phyloP scores from a whole-genome alignment of 2,113 vertebrate species.

The Tangachromis dhanisi region DNA sequence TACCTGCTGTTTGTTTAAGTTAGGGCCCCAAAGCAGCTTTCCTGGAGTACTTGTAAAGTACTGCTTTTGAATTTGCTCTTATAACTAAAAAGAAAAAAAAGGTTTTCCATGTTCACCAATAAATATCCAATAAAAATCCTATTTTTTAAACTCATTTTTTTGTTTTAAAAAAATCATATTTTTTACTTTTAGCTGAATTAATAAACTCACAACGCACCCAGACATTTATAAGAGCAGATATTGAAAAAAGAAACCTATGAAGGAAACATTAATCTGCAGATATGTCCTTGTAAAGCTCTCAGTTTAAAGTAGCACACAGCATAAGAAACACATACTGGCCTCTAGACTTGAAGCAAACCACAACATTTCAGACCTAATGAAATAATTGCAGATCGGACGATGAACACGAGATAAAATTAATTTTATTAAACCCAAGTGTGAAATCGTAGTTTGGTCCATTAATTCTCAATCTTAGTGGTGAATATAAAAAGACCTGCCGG shows the following conservation, averaged over 20 bases:
- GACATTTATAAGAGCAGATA: neutral
- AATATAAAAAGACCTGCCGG: neutral
- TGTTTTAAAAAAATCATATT: rapidly evolving
- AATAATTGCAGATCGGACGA: neutral
- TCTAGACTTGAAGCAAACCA: neutral
- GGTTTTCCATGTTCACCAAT: neutral
- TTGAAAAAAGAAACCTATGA: neutral
- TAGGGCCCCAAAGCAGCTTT: neutral
- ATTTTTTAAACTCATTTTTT: neutral
- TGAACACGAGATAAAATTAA: neutral
- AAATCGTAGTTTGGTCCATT: neutral
- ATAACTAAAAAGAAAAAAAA: neutral
- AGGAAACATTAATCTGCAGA: neutral
- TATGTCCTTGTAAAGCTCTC: neutral
- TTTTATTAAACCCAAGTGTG: neutral
- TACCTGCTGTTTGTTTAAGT: neutral
- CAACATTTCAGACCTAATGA: neutral
- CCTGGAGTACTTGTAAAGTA: neutral
- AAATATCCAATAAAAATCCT: rapidly evolving
- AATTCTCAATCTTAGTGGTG: neutral
- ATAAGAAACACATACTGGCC: neutral
- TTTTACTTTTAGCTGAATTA: neutral
- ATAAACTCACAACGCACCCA: neutral
- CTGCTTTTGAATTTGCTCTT: neutral
- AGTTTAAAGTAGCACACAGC: neutral